Conservation (phyloP, 23 tunicate species). For the Trididemnum miniatum region DNA sequence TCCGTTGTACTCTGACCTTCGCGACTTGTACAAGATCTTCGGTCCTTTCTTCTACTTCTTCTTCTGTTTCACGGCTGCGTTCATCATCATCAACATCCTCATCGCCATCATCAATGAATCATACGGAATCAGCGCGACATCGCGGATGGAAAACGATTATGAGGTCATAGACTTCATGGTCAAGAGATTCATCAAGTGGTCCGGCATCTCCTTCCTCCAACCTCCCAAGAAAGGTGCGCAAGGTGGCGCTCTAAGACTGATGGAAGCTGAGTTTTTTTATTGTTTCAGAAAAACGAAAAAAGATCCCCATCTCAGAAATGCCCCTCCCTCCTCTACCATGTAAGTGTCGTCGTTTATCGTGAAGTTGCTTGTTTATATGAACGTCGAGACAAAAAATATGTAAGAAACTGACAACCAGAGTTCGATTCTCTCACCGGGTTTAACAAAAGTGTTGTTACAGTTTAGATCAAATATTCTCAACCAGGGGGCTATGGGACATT, state of each 20-base stretch:
- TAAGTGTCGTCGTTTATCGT: conserved; percentile 19
- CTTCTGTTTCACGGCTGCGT: conserved; percentile 87
- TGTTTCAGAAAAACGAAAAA: conserved; percentile 28
- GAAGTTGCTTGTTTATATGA: too few species aligned
- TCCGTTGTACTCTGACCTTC: conserved; percentile 53
- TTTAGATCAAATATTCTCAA: too few species aligned
- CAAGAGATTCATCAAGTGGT: conserved; percentile 80
- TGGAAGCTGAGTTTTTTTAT: neutral
- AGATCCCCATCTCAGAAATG: conserved; percentile 3
- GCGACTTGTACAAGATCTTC: conserved; percentile 60
- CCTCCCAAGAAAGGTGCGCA: conserved; percentile 6
- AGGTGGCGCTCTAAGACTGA: neutral
- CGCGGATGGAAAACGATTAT: conserved; percentile 60
- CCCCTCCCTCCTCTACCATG: conserved; percentile 60
- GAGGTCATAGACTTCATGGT: conserved; percentile 93
- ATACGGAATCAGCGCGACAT: conserved; percentile 53
- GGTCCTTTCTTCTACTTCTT: conserved; percentile 90
- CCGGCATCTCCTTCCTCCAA: conserved; percentile 46
- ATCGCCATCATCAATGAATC: conserved; percentile 95
- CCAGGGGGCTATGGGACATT: too few species aligned
- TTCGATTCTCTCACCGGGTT: too few species aligned
- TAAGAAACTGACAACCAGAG: too few species aligned
- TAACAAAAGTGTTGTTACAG: too few species aligned
- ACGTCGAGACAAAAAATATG: too few species aligned
- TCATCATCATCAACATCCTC: conserved; percentile 86